phyloP scores from a whole-genome alignment of 1,140 invertebrate species.

The Artemia franciscana region DNA sequence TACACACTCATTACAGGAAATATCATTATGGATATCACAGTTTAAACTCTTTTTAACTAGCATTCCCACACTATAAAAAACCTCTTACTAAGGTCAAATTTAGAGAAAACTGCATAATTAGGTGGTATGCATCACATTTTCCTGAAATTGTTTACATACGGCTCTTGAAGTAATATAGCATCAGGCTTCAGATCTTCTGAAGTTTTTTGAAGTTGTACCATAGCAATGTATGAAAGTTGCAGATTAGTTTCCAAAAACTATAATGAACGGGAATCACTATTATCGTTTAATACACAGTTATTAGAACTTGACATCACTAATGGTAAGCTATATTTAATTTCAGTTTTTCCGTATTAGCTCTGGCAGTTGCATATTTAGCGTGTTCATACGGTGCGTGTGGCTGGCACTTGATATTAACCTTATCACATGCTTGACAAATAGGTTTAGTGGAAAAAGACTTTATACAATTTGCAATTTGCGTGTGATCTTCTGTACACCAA shows the following conservation, averaged over 20 bases:
- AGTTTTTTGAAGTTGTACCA: background rate
- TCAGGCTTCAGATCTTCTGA: background rate
- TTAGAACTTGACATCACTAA: background rate
- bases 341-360: background rate
- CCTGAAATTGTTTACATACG: background rate
- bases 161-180: background rate
- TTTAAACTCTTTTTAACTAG: background rate
- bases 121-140: background rate
- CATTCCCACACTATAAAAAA: background rate
- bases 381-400: background rate
- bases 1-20: background rate
- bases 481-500: background rate
- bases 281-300: background rate
- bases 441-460: background rate
- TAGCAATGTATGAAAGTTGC: background rate
- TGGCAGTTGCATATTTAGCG: background rate
- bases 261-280: too few species aligned
- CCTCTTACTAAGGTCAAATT: background rate
- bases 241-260: too few species aligned
- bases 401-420: background rate
- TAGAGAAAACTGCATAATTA: background rate
- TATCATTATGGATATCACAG: background rate
- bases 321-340: background rate
- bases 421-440: background rate
- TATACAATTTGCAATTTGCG: background rate